Conservation (phyloP, 2,888 invertebrate species). For the Dione vanillae region DNA sequence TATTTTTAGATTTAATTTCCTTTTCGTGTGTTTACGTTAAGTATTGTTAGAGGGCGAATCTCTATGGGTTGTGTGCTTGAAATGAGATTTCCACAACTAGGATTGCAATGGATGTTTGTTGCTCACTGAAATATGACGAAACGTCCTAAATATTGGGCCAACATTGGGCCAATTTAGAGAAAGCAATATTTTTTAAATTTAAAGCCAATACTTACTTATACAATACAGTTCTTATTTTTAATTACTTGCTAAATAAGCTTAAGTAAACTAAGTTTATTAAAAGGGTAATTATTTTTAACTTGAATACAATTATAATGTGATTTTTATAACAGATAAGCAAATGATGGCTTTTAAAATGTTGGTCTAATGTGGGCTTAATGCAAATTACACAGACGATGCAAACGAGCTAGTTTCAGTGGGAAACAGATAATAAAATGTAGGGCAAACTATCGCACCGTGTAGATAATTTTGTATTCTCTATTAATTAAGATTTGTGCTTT, state of each 20-base stretch:
- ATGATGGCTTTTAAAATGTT: neutral
- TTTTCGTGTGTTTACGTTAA: conserved; percentile 43
- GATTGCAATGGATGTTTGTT: conserved; percentile 19
- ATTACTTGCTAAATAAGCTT: too few relatives aligned
- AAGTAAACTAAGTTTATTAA: too few relatives aligned
- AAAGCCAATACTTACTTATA: neutral
- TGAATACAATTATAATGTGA: neutral
- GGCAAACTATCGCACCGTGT: conserved; percentile 54
- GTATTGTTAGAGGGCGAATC: conserved; percentile 59
- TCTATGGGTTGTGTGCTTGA: conserved; percentile 58
- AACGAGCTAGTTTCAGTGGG: conserved; percentile 13
- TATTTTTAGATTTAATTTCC: conserved; percentile 35
- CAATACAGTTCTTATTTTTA: too few relatives aligned
- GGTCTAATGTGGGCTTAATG: neutral
- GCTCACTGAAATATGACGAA: conserved; percentile 23
- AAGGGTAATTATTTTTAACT: neutral
- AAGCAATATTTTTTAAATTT: neutral
- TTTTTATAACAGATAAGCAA: neutral
- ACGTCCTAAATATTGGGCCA: neutral
- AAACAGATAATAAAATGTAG: conserved; percentile 28
- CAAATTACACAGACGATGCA: conserved; percentile 2
- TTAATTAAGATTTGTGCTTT: conserved; percentile 65
- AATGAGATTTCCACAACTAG: conserved; percentile 32
- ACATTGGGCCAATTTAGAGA: neutral
- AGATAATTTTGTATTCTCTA: conserved; percentile 64